Evolutionary conservation across 2,888 invertebrate species (phyloP).

Genomic region (Salpingus planirostris): DNA sequence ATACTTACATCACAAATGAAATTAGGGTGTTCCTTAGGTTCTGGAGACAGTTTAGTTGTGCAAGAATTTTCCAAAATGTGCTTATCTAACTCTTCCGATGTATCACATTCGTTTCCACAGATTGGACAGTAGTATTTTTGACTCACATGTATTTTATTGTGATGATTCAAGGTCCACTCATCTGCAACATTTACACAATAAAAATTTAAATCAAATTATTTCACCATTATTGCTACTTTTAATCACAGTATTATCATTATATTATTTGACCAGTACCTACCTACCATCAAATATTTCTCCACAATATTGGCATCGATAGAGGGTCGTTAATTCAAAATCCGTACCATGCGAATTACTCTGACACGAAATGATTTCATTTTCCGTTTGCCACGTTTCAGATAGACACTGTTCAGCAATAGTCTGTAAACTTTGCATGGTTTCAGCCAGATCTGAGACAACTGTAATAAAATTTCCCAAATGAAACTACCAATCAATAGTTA

Average conservation of each 20-base stretch:
- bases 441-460: conserved; percentile 35
- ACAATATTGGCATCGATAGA: conserved; percentile 38
- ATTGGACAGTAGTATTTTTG: conserved; percentile 36
- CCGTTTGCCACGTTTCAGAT: conserved; percentile 38
- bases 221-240: too few relatives aligned
- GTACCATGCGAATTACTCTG: conserved; percentile 28
- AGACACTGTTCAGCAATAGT: conserved; percentile 40
- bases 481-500: too few relatives aligned
- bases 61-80: conserved; percentile 27
- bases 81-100: conserved; percentile 28
- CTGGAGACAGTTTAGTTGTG: conserved; percentile 18
- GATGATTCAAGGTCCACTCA: conserved; percentile 37
- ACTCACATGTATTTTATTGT: conserved; percentile 35
- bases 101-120: conserved; percentile 31
- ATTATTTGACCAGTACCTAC: too few relatives aligned
- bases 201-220: too few relatives aligned
- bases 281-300: conserved; percentile 36
- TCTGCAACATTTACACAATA: too few relatives aligned
- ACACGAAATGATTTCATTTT: conserved; percentile 28
- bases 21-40: conserved; percentile 15
- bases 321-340: conserved; percentile 29
- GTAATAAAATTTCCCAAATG: neutral
- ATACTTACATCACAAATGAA: conserved; percentile 30
- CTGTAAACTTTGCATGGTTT: conserved; percentile 40
- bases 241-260: too few relatives aligned